These are phyloP conservation scores for Myioborus miniatus DNA, from an alignment of 2,797 vertebrate species.

Conservation along the genomic window DNA sequence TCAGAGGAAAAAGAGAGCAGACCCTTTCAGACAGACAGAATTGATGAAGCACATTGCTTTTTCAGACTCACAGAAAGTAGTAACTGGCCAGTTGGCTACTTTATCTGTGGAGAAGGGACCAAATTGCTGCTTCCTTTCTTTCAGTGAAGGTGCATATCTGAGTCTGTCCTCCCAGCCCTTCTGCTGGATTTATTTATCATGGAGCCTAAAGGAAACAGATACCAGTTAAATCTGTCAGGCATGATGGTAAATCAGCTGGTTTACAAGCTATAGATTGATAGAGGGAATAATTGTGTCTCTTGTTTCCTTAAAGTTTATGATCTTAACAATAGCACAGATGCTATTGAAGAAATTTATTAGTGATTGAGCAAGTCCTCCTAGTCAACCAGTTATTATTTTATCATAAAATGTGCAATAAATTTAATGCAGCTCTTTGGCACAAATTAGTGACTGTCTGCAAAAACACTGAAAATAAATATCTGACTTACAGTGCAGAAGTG, in stretches of 20 bases:
- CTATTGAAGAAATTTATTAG: neutral
- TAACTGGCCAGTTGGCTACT: constrained; percentile 36
- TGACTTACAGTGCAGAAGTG: neutral
- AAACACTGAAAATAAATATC: constrained; percentile 21
- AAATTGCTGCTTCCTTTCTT: constrained; percentile 4
- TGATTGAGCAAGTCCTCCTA: neutral
- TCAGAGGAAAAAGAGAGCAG: constrained; percentile 25
- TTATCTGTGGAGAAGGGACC: neutral
- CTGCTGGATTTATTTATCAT: neutral
- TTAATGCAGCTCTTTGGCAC: neutral
- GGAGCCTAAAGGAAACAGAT: neutral
- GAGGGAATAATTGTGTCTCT: neutral
- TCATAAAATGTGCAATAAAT: neutral
- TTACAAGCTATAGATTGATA: constrained; percentile 6
- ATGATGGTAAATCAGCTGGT: neutral
- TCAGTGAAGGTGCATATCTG: neutral
- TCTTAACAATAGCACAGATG: neutral
- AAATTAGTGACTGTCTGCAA: neutral
- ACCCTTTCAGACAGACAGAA: constrained; percentile 29
- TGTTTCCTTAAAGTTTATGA: neutral
- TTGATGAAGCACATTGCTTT: constrained; percentile 15
- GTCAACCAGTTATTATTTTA: neutral
- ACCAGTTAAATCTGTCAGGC: neutral
- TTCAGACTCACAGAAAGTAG: constrained; percentile 18
- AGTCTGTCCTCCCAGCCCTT: neutral